Base-by-base conservation (phyloP, 30 jellyfish, hydroid and myxozoan genomes). In the Mastigias papua region DNA sequence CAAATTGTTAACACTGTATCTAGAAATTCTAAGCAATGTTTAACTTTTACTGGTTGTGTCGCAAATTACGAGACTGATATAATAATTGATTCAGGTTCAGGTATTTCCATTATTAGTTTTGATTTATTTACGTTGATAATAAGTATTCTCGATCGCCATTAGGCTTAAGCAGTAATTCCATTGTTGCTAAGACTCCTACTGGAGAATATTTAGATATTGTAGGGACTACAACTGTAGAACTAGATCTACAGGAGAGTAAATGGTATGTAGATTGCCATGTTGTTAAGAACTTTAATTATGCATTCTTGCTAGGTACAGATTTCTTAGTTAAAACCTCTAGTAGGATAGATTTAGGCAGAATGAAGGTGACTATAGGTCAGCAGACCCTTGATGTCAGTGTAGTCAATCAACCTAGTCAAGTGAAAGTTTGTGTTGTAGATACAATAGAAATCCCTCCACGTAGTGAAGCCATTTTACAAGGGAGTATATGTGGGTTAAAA, bases 71-170 rank as follows among this genome's bases (percentile, higher is more conserved):
- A 80, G 21, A 66, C 90, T 5, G 82, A 80, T 11, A 80, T 62
- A 4, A 28, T 80, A 4, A 62, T 80, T 37, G 90, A 80, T 80
- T 80, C 82, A 23, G 81, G 90, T 16, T 80, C 90, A 61, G 90
- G 90, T 15, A 62, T 80, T 2, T 17, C 81, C 11, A 60, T 31
- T 21, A 33, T 62, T 15, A 80, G 81, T 80, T 80, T 61, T 13
- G 81, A 80, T 51, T 50, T 80, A n/a, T 80, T 61, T 62, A 31
- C 21, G n/a, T 80, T 80, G 81, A 62, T 80, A 80, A 80, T 62
- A 80, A 80, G 63, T 32, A 29, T 33, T 21, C 80, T 61, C 27
- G 48, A n/a, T 2, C 81, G 2, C 81, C 82, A 69, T 80, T 80
- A 60, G 90, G 62, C 26, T 20, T 62, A 0, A 11, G 1, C 34